A percentile compares a stretch with the other conserved stretches of the same genome.
These are phyloP conservation scores for Zenarchopterus dispar DNA, from an alignment of 2,797 vertebrate species.

Conservation along the genomic window DNA sequence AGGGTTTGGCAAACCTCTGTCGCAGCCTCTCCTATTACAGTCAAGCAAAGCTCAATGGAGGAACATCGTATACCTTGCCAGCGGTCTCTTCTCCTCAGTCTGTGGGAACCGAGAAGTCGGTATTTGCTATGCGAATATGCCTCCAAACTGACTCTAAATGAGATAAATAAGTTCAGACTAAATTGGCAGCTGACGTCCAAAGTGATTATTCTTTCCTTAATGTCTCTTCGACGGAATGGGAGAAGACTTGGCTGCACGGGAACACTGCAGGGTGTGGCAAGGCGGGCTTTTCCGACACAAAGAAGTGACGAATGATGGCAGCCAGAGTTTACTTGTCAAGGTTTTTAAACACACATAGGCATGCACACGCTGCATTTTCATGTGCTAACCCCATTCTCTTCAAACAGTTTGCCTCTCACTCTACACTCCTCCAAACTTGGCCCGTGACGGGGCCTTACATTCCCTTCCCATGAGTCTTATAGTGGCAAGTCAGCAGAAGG, in stretches of 20 bases:
- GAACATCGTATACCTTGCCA: conserved; percentile 54
- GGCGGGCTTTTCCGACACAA: conserved; percentile 67
- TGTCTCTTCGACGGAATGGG: conserved; percentile 68
- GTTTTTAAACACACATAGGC: conserved; percentile 57
- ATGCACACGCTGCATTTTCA: conserved; percentile 35
- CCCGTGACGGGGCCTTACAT: conserved; percentile 57
- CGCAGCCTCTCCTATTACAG: conserved; percentile 64
- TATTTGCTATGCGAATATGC: conserved; percentile 63
- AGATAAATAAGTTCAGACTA: conserved; percentile 76
- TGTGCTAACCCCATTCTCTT: conserved; percentile 56
- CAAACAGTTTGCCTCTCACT: conserved; percentile 61
- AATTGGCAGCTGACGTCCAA: conserved; percentile 74
- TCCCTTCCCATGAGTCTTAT: conserved; percentile 76
- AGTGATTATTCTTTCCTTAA: conserved; percentile 75
- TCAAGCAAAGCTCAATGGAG: conserved; percentile 65
- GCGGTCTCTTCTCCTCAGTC: conserved; percentile 51
- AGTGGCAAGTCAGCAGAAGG: conserved; percentile 73
- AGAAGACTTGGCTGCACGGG: conserved; percentile 65
- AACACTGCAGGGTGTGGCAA: conserved; percentile 65
- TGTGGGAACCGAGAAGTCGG: conserved; percentile 58
- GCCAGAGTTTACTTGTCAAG: conserved; percentile 76
- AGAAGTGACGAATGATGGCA: conserved; percentile 76
- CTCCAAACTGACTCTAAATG: conserved; percentile 70
- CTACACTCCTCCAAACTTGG: conserved; percentile 69
- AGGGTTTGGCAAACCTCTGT: conserved; percentile 66